Evolutionary conservation across 2,113 vertebrate species (phyloP).

Genomic region (Larimichthys crocea): DNA sequence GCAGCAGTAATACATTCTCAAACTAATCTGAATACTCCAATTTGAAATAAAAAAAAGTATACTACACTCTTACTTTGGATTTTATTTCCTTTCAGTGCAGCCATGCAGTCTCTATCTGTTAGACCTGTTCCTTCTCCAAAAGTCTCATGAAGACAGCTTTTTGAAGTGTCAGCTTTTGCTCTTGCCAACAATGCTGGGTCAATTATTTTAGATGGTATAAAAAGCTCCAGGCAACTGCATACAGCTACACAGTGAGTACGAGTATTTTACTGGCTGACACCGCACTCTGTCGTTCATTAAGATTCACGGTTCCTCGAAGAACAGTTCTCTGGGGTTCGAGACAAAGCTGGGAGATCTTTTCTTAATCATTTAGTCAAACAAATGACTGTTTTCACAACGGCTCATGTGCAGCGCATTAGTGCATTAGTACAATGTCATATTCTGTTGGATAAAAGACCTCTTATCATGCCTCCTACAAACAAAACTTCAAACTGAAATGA

Average conservation of each 20-base stretch:
- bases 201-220: slow-evolving; percentile 49
- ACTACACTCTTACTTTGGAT: neutral
- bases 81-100: slow-evolving; percentile 12
- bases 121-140: slow-evolving; percentile 26
- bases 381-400: neutral
- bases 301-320: neutral
- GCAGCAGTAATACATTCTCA: neutral
- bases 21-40: slow-evolving; percentile 11
- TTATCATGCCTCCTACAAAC: neutral
- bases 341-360: neutral
- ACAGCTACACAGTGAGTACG: slow-evolving; percentile 3
- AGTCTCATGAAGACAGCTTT: slow-evolving; percentile 28
- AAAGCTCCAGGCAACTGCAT: slow-evolving; percentile 29
- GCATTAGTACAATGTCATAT: neutral
- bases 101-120: slow-evolving; percentile 38
- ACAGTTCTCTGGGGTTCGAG: neutral
- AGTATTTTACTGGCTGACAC: slow-evolving; percentile 21
- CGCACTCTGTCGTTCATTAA: neutral
- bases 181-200: slow-evolving; percentile 44
- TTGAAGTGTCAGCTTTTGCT: slow-evolving; percentile 54
- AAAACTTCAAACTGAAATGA: too few relatives aligned
- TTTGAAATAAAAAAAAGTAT: too few relatives aligned
- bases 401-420: too few relatives aligned
- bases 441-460: neutral
- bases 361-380: neutral